phyloP scores from a whole-genome alignment of 2,113 vertebrate species.

The Archilochus colubris region DNA sequence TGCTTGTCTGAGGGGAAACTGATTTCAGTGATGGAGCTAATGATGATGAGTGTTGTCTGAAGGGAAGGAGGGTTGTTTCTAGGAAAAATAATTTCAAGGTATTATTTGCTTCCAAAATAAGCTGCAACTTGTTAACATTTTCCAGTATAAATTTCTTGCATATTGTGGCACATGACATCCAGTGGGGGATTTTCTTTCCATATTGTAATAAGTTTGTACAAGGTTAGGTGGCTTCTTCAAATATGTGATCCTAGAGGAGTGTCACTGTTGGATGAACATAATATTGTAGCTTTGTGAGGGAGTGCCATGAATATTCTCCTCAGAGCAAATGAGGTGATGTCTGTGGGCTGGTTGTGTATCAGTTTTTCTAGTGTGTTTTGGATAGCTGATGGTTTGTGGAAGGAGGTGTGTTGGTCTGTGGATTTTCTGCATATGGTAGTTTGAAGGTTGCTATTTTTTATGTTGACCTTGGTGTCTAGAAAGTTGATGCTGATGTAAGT shows the following conservation, averaged over 20 bases:
- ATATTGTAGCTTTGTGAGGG: conserved; percentile 13
- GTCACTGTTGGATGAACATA: not conserved
- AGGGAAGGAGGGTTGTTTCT: not conserved
- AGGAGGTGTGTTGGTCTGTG: conserved; percentile 71
- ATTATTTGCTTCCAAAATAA: not conserved
- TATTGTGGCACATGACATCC: not conserved
- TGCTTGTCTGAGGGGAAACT: not conserved
- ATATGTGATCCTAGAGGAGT: not conserved
- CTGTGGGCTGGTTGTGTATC: conserved; percentile 50
- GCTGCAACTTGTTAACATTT: not conserved
- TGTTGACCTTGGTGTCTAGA: conserved; percentile 62
- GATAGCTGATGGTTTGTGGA: conserved; percentile 61
- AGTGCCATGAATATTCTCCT: not conserved
- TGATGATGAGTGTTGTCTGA: not conserved
- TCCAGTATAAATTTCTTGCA: not conserved
- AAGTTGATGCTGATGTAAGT: conserved; percentile 61
- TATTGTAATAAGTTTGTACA: not conserved
- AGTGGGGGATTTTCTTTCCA: not conserved
- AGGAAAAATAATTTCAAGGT: conserved; percentile 19
- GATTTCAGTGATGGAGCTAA: not conserved
- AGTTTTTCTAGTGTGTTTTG: conserved; percentile 57
- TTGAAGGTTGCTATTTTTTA: conserved; percentile 66
- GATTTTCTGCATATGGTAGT: conserved; percentile 71
- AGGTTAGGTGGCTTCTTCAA: conserved; percentile 28
- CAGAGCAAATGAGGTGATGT: conserved; percentile 67